A percentile compares a stretch with the other conserved stretches of the same genome.
Evolutionary conservation across 2,797 vertebrate species (phyloP).

Genomic region (Pangasius mekongensis): DNA sequence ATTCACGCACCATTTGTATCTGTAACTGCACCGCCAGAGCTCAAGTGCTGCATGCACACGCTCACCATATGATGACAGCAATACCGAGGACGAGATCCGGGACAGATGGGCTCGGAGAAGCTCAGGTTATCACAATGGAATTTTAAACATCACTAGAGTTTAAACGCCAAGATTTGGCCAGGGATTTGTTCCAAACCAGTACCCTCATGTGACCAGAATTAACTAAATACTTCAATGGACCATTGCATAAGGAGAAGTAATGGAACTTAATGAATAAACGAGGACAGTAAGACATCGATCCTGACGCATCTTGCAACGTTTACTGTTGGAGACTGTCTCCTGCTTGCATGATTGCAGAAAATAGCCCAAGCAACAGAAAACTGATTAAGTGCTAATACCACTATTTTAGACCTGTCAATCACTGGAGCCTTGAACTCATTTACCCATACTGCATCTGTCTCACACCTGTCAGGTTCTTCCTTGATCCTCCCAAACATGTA

Average conservation of each 20-base stretch:
- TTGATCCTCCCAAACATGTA: not conserved
- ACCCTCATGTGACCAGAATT: conserved; percentile 21
- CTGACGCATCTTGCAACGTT: conserved; percentile 45
- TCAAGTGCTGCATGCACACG: conserved; percentile 21
- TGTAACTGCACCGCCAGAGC: conserved; percentile 13
- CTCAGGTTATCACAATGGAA: conserved; percentile 46
- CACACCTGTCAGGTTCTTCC: conserved; percentile 34
- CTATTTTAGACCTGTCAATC: conserved; percentile 21
- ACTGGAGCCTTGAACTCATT: conserved; percentile 10
- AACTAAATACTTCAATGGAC: conserved; percentile 30
- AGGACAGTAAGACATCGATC: conserved; percentile 22
- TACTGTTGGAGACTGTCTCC: conserved; percentile 38
- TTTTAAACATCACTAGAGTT: conserved; percentile 44
- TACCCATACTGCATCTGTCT: conserved; percentile 29
- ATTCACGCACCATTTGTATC: conserved; percentile 34
- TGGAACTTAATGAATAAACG: conserved; percentile 28
- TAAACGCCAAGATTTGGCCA: conserved; percentile 24
- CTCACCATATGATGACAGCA: conserved; percentile 24
- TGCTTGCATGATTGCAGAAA: conserved; percentile 22
- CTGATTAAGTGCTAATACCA: conserved; percentile 34
- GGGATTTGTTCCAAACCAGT: conserved; percentile 45
- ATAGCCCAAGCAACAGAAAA: conserved; percentile 27
- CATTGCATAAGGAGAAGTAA: conserved; percentile 1
- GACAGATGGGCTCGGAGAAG: conserved; percentile 42
- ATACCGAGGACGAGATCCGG: conserved; percentile 22